These are phyloP conservation scores for Rhinolophus ferrumequinum DNA, from an alignment of 2,113 vertebrate species.

Conservation along the genomic window DNA sequence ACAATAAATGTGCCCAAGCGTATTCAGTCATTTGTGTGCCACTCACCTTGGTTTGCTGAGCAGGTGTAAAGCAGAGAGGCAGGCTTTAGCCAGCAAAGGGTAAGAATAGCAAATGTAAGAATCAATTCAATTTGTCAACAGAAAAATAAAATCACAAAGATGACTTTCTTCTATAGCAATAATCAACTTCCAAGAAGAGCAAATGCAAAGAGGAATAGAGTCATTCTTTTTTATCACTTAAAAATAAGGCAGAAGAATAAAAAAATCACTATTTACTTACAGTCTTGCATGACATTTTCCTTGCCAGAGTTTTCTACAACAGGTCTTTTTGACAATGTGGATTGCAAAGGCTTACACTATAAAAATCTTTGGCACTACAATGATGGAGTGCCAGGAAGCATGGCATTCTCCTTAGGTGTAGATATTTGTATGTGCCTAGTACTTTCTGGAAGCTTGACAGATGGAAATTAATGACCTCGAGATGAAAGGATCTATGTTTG, in stretches of 20 bases:
- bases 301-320: constrained; percentile 48
- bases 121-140: constrained; percentile 82
- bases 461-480: not conserved
- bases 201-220: constrained; percentile 60
- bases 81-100: constrained; percentile 89
- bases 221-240: constrained; percentile 65
- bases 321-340: not conserved
- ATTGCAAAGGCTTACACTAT: not conserved
- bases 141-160: constrained; percentile 80
- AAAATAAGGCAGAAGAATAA: constrained; percentile 67
- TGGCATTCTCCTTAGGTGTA: not conserved
- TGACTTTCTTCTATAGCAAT: constrained; percentile 77
- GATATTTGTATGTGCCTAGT: not conserved
- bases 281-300: constrained; percentile 53
- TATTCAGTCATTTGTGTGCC: constrained; percentile 79
- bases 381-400: not conserved
- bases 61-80: constrained; percentile 85
- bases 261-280: constrained; percentile 68
- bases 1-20: constrained; percentile 72
- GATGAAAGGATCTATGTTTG: constrained; percentile 7
- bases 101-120: constrained; percentile 88
- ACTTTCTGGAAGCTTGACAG: constrained; percentile 11
- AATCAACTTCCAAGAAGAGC: constrained; percentile 72
- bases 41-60: constrained; percentile 89
- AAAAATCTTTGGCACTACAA: not conserved